Base-by-base conservation (phyloP, 2,888 invertebrate species). In the Orthosia incerta region DNA sequence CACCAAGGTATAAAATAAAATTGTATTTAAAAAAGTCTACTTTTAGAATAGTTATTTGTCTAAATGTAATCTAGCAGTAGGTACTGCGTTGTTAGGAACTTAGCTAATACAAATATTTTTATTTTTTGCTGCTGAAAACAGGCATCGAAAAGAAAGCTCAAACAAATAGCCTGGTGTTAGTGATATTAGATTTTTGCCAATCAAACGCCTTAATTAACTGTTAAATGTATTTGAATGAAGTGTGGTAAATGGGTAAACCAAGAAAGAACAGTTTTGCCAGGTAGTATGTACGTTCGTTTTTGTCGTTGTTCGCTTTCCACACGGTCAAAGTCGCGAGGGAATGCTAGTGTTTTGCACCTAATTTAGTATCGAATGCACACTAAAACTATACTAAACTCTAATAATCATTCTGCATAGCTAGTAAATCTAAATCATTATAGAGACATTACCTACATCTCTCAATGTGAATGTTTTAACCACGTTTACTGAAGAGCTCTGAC, bases 401-500 rank as follows among this genome's bases (percentile, higher is more conserved):
- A 16, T 50, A 57, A n/a, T 18, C 13, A 46, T 53, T 60, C 18
- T 15, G 74, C 13, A 16, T 39, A n/a, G 31, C 13, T 23, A 23
- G 23, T 48, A 23, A 53, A 15, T 50, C n/a, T 46, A 20, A 48
- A 66, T 60, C 1, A 31, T 3, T 18, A 26, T 16, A 48, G 23
- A 51, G 51, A 57, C 23, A 13, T 62, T 48, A 53, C 18, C 39
- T 39, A 9, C 39, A 39, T 39, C 7, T 31, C 31, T 31, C 9
- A 7, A 39, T 39, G 39, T 39, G 39, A 39, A 39, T 39, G 39
- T 39, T 9, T 39, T 7, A 31, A 66, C 18, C 63, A 45, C n/a
- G 15, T 62, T 51, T 65, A 20, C 53, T 45, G 20, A 67, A 75
- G 51, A 60, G 20, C 39, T 71, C 18, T 55, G 50, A 64, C 51